These are phyloP conservation scores for Notamacropus eugenii DNA, from an alignment of 2,797 vertebrate species.

Conservation along the genomic window DNA sequence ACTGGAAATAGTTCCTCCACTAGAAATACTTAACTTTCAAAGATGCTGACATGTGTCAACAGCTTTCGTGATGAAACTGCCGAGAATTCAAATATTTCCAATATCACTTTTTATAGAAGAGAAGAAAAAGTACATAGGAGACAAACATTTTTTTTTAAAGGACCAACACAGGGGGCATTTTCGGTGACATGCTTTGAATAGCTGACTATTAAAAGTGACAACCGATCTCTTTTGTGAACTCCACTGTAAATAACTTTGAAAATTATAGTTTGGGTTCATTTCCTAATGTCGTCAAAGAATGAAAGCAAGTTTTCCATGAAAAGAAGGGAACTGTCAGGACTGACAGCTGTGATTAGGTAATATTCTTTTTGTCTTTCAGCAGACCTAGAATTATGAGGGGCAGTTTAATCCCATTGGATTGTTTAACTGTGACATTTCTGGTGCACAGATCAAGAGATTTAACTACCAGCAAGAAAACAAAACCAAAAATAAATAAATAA, in stretches of 20 bases:
- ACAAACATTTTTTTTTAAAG: constrained; percentile 4
- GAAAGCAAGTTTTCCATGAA: constrained; percentile 49
- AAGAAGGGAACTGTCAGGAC: constrained; percentile 54
- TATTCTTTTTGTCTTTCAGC: constrained; percentile 68
- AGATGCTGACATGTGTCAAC: constrained; percentile 36
- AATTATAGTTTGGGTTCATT: constrained; percentile 57
- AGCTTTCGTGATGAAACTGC: constrained; percentile 45
- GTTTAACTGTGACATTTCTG: constrained; percentile 62
- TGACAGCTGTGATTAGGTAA: constrained; percentile 61
- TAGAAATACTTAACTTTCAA: constrained; percentile 33
- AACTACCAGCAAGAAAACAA: constrained; percentile 65
- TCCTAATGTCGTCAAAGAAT: constrained; percentile 49
- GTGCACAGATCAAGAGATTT: constrained; percentile 56
- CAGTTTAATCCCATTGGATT: constrained; percentile 59
- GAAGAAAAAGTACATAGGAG: constrained; percentile 11
- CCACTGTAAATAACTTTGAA: constrained; percentile 56
- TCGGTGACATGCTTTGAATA: constrained; percentile 58
- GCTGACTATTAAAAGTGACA: constrained; percentile 47
- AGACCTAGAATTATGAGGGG: constrained; percentile 66
- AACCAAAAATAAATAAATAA: constrained; percentile 27
- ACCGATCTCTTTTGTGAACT: constrained; percentile 36
- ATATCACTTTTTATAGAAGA: constrained; percentile 25
- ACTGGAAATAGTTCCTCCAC: constrained; percentile 24
- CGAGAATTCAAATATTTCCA: constrained; percentile 55
- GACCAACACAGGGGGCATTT: background rate